phyloP scores from a whole-genome alignment of 2,797 vertebrate genomes.

The Enteromius unitaeniatus region DNA sequence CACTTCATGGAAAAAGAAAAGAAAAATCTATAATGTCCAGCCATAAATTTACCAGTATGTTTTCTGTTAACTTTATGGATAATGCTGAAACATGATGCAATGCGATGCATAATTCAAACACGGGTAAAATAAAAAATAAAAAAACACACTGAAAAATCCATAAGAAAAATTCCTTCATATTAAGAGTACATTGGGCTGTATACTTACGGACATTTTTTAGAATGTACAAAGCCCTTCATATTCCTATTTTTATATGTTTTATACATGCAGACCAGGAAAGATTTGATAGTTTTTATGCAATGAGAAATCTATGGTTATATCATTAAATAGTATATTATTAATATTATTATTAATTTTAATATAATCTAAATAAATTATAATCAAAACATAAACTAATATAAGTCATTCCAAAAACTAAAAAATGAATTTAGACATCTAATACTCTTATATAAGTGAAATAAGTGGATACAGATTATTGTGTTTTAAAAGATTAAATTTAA shows the following conservation, averaged over 20 bases:
- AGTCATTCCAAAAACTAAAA: neutral
- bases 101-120: neutral
- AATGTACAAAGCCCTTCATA: neutral
- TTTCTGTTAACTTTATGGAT: neutral
- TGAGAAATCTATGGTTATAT: neutral
- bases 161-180: neutral
- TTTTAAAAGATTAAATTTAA: slow-evolving; percentile 1
- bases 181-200: neutral
- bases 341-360: too few species aligned
- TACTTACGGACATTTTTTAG: neutral
- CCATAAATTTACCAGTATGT: neutral
- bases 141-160: neutral
- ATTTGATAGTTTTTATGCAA: neutral
- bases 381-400: neutral
- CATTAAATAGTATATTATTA: too few species aligned
- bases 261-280: neutral
- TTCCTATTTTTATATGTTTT: neutral
- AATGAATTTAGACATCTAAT: neutral
- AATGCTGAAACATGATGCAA: neutral
- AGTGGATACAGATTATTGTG: neutral
- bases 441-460: neutral
- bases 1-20: too few species aligned
- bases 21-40: neutral
- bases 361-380: neutral
- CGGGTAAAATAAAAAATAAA: neutral